Base-by-base conservation (phyloP, 2,888 invertebrate genomes). In the Eupithecia dodoneata region DNA sequence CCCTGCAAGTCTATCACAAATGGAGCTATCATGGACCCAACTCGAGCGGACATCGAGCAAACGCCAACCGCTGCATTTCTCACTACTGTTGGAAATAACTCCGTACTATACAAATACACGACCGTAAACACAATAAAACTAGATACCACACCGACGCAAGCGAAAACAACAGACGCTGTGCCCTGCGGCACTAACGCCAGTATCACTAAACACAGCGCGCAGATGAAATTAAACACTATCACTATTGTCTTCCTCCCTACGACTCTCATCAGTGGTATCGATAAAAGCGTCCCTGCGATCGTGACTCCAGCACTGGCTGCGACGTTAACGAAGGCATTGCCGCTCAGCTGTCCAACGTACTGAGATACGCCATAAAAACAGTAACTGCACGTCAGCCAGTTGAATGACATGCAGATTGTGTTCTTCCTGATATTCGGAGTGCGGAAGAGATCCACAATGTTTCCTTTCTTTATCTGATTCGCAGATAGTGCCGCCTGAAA, bases 1-100 rank as follows among this genome's bases (percentile, higher is more conserved):
- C 90, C 87, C 74, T 90, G 92, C 85, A 97, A 85, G 44, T 96
- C 96, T 41, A 97, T 96, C 9, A 99, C 96, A 86, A 97, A 97
- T 0, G 98, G 98, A 0, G 98, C 98, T 12, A 97, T 83, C 96
- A 98, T 98, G 0, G 98, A 98, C 0, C 99, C 99, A 44, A 98
- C 93, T 81, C 98, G 96, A 0, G 98, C 98, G 86, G 97, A 96
- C 97, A 98, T 97, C 0, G 98, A 98, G n/a, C 97, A 97, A n/a
- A 97, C 96, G 0, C 99, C 99, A 75, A 99, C 95, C 0, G 98
- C 98, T 71, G 97, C 97, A 85, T 98, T 98, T 52, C 99, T 95
- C 2, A 98, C 97, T 3, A 98, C 97, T 0, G 99, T 99, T 0
- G 99, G 99, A 85, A 98, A 98, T 72, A 98, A 88, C 91, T 99